These are phyloP conservation scores for Oikopleura albicans DNA, from an alignment of 23 tunicate species.

Conservation along the genomic window DNA sequence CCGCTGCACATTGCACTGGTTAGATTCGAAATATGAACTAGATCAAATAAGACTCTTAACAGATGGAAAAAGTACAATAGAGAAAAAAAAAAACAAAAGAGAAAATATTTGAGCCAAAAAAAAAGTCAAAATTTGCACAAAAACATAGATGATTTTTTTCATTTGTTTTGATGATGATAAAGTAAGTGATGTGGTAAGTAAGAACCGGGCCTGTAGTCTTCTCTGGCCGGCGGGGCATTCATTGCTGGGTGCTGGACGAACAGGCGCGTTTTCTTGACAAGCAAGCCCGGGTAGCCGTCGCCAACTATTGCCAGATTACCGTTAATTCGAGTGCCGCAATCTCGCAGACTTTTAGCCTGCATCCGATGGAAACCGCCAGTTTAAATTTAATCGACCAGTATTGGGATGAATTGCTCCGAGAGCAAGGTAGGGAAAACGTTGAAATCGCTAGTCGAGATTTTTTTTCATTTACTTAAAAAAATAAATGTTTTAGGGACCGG, in stretches of 20 bases:
- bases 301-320: constrained; percentile 59
- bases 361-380: background rate
- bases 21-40: background rate
- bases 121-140: background rate
- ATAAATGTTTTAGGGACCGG: too few species aligned
- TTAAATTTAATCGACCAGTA: background rate
- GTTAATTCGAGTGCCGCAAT: background rate
- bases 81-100: too few species aligned
- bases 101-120: too few species aligned
- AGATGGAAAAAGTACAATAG: too few species aligned
- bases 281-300: constrained; percentile 55
- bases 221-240: constrained; percentile 93
- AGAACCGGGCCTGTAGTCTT: constrained; percentile 54
- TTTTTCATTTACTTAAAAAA: too few species aligned
- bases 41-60: too few species aligned
- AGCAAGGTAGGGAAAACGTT: background rate
- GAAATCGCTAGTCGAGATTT: too few species aligned
- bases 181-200: too few species aligned
- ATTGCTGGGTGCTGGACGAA: constrained; percentile 97
- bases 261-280: constrained; percentile 27
- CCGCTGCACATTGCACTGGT: background rate
- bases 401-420: background rate
- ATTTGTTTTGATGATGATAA: background rate
- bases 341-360: background rate
- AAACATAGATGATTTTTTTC: background rate